Evolutionary conservation across 2,797 vertebrate species (phyloP).

Genomic region (Takifugu ocellatus): DNA sequence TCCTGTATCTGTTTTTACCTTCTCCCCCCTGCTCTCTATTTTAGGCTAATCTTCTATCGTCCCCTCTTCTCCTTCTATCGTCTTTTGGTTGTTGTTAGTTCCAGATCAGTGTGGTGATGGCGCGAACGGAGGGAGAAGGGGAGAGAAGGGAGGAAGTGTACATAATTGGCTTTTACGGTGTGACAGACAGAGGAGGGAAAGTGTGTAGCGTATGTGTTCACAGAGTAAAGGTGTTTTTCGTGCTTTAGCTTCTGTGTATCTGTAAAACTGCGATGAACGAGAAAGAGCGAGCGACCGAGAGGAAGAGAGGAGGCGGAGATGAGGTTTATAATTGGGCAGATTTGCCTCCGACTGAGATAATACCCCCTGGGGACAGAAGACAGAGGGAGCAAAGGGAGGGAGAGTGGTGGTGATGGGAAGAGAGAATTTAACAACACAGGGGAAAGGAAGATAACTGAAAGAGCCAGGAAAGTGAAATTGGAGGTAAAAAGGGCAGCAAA

Average conservation of each 20-base stretch:
- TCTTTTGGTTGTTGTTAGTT: constrained; percentile 49
- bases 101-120: constrained; percentile 55
- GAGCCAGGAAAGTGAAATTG: constrained; percentile 43
- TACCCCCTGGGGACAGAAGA: constrained; percentile 72
- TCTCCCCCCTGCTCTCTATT: constrained; percentile 43
- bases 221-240: constrained; percentile 37
- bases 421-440: constrained; percentile 41
- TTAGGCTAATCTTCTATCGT: constrained; percentile 21
- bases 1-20: constrained; percentile 35
- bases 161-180: constrained; percentile 82
- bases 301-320: constrained; percentile 56
- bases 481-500: constrained; percentile 46
- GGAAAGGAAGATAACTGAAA: constrained; percentile 40
- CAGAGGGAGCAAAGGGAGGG: constrained; percentile 49
- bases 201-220: constrained; percentile 32
- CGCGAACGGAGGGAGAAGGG: constrained; percentile 42
- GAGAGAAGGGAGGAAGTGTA: constrained; percentile 61
- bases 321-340: constrained; percentile 82
- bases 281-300: not conserved
- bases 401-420: constrained; percentile 37
- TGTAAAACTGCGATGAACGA: constrained; percentile 17
- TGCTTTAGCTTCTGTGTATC: constrained; percentile 34
- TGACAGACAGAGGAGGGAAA: constrained; percentile 65
- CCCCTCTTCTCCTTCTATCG: constrained; percentile 22
- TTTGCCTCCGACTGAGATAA: constrained; percentile 78